Conservation (phyloP, 2,888 invertebrate species). For the Baronia brevicornis region DNA sequence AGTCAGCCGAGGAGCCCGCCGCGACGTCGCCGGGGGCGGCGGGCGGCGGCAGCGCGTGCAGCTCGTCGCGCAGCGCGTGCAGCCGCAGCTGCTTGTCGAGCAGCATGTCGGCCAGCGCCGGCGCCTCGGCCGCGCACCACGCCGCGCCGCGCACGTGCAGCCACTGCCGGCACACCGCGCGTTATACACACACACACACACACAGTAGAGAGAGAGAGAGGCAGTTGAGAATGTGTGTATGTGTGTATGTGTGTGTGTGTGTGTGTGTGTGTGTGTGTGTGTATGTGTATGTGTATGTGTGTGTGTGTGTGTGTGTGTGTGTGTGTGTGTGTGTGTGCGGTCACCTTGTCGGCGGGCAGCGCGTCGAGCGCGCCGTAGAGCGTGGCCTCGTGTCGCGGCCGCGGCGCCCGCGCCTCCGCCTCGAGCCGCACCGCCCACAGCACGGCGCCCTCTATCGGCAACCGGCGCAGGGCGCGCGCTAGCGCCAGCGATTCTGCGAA, state of each 20-base stretch:
- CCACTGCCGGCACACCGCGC: too few relatives aligned
- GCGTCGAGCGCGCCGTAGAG: constrained; percentile 75
- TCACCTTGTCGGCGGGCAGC: constrained; percentile 32
- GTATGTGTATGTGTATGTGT: too few relatives aligned
- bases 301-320: too few relatives aligned
- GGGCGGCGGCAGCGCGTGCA: constrained; percentile 47
- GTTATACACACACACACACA: too few relatives aligned
- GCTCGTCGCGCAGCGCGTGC: constrained; percentile 85
- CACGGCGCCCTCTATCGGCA: constrained; percentile 20
- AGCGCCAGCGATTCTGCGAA: too few relatives aligned
- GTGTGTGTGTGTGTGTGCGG: constrained; percentile 24
- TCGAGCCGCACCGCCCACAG: constrained; percentile 24
- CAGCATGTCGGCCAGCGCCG: constrained; percentile 83
- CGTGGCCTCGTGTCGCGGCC: constrained; percentile 29
- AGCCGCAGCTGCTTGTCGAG: constrained; percentile 84
- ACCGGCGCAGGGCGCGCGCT: constrained; percentile 21
- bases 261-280: too few relatives aligned
- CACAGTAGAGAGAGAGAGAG: constrained; percentile 29
- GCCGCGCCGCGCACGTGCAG: constrained; percentile 45
- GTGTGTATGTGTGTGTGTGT: too few relatives aligned
- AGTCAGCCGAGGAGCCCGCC: too few relatives aligned
- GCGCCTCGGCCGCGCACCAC: constrained; percentile 66
- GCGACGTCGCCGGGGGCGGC: constrained; percentile 3
- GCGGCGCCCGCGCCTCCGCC: constrained; percentile 25
- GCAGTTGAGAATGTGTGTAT: too few relatives aligned